Percentiles rank a stretch among this genome's conserved stretches.
phyloP scores from a whole-genome alignment of 2,888 invertebrate genomes.

The Neoascia interrupta region DNA sequence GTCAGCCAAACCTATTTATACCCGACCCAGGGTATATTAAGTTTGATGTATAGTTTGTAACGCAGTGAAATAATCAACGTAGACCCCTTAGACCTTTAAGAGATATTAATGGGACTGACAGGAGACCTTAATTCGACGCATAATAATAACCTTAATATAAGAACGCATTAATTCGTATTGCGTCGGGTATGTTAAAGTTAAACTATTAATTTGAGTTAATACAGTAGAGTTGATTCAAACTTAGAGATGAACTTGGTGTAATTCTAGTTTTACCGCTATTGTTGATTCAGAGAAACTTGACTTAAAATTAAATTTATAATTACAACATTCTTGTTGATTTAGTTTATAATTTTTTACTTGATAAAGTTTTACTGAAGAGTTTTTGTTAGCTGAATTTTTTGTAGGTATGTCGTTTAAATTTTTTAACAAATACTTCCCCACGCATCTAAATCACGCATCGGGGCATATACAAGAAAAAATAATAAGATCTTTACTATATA shows the following conservation, averaged over 20 bases:
- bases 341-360: constrained; percentile 21
- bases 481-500: background rate
- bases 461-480: constrained; percentile 8
- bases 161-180: too few species aligned
- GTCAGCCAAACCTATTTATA: too few species aligned
- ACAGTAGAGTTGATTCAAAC: constrained; percentile 16
- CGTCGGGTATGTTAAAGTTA: constrained; percentile 13
- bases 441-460: constrained; percentile 1
- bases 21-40: too few species aligned
- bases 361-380: constrained; percentile 19
- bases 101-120: too few species aligned
- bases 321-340: constrained; percentile 11
- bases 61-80: too few species aligned
- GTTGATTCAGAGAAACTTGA: constrained; percentile 14
- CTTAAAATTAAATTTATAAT: constrained; percentile 15
- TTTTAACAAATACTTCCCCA: constrained; percentile 7
- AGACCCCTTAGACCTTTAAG: too few species aligned
- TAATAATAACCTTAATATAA: too few species aligned
- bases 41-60: too few species aligned
- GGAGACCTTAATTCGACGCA: too few species aligned
- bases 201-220: constrained; percentile 13
- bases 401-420: constrained; percentile 8
- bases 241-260: constrained; percentile 7
- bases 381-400: constrained; percentile 23
- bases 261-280: constrained; percentile 16